Percentiles rank a stretch among this genome's conserved stretches.
phyloP scores from a whole-genome alignment of 2,888 invertebrate species.

The Girardia tigrina region DNA sequence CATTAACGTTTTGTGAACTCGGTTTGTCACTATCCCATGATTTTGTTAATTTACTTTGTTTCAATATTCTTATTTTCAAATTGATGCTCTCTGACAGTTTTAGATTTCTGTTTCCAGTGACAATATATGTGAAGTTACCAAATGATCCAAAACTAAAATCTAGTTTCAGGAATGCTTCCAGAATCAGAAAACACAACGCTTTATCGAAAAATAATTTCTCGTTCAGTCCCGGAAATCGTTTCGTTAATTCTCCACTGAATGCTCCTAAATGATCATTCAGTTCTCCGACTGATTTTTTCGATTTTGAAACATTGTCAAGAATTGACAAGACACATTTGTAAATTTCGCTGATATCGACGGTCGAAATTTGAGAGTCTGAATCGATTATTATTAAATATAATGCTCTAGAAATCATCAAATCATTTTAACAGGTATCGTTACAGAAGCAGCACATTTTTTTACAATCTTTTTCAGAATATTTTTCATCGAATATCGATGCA shows the following conservation, averaged over 20 bases:
- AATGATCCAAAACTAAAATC: constrained; percentile 80
- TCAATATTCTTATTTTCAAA: background rate
- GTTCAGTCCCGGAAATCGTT: background rate
- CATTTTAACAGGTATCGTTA: constrained; percentile 39
- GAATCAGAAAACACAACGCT: constrained; percentile 53
- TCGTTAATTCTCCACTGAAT: background rate
- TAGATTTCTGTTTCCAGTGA: constrained; percentile 42
- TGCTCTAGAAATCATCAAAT: no score
- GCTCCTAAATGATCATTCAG: background rate
- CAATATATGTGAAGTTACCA: constrained; percentile 67
- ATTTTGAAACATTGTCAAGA: constrained; percentile 51
- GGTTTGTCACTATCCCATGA: no score
- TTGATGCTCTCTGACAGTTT: background rate
- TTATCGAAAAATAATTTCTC: constrained; percentile 19
- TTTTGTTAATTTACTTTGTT: no score
- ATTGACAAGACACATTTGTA: constrained; percentile 55
- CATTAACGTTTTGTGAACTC: no score
- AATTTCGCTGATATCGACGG: constrained; percentile 48
- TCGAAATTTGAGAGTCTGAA: constrained; percentile 32
- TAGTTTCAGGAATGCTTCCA: constrained; percentile 63
- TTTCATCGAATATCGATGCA: constrained; percentile 72
- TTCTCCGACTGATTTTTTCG: constrained; percentile 12
- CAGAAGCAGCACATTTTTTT: constrained; percentile 72
- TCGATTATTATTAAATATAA: no score
- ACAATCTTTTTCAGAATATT: constrained; percentile 64